Evolutionary conservation across 2,113 vertebrate species (phyloP), one percentile per base, ranked within the genome.

Genomic region (Nycticebus coucang): DNA sequence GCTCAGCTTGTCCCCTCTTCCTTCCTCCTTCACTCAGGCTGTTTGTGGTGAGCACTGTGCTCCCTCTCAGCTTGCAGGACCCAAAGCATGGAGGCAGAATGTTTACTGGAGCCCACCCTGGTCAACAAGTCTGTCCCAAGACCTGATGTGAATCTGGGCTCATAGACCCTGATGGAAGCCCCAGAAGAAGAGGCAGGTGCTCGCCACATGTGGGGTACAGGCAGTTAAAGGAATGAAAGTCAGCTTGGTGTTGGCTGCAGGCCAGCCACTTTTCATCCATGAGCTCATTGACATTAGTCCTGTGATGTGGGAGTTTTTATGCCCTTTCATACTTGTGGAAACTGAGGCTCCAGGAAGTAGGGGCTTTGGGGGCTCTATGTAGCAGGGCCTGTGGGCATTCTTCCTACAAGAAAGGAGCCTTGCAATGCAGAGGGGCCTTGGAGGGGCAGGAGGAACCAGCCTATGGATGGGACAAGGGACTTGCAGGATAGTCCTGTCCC

Each of bases 11-110:
- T 75, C 68, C 35, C 69, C 57, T 82, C 94, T 89, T 91, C 89
- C 93, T 97, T 83, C 93, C 92, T 96, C 90, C 91, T 88, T 59
- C 74, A 1, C 50, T 64, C 11, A 11, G 59, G 84, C 87, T 82
- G 37, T 30, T 66, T 66, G 30, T 19, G 41, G 74, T 18, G 50
- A 94, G 66, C 33, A 1, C 77, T 0, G 1, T 2, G 69, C 37
- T 71, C 50, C 53, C 9, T 71, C 24, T 55, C 35, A 28, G 53
- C 35, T 89, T 50, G 69, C 19, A 26, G 75, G 45, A 71, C 50
- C 60, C 12, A 4, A 69, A 33, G 19, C 50, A 28, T 45, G 28
- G 33, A 19, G 64, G 22, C 6, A 0, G 57, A 6, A 35, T 10
- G 68, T 78, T 6, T 45, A 17, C 9, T 33, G 57, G 37, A 33